These are phyloP conservation scores for Microtus ochrogaster DNA, from an alignment of 2,113 vertebrate genomes.

Conservation along the genomic window DNA sequence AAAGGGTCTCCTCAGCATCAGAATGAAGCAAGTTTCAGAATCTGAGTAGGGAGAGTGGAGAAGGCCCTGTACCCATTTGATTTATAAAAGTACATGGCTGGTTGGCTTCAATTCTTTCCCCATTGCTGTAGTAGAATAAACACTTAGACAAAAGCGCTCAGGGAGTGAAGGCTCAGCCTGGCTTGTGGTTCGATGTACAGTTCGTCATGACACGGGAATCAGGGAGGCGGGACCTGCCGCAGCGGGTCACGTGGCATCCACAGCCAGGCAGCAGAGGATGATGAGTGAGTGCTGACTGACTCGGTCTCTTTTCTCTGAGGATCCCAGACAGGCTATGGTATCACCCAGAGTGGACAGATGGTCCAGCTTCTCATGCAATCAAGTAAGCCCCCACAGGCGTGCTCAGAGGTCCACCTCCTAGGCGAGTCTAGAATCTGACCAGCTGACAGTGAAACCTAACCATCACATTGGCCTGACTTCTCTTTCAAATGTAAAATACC, in stretches of 20 bases:
- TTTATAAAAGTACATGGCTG: conserved; percentile 18
- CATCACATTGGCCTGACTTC: background rate
- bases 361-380: too few species aligned
- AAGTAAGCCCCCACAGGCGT: background rate
- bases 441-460: background rate
- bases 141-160: background rate
- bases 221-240: background rate
- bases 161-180: too few species aligned
- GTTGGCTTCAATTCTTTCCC: background rate
- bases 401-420: background rate
- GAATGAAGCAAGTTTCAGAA: conserved; percentile 54
- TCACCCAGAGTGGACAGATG: background rate
- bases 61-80: conserved; percentile 21
- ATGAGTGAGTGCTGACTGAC: too few species aligned
- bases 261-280: background rate
- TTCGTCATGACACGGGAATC: background rate
- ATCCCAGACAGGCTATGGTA: background rate
- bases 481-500: conserved; percentile 40
- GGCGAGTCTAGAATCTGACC: background rate
- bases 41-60: conserved; percentile 24
- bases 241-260: background rate
- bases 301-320: background rate
- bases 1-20: conserved; percentile 27
- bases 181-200: background rate
- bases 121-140: background rate